Base-by-base conservation (phyloP, 2,113 vertebrate species). In the Thunnus maccoyii region DNA sequence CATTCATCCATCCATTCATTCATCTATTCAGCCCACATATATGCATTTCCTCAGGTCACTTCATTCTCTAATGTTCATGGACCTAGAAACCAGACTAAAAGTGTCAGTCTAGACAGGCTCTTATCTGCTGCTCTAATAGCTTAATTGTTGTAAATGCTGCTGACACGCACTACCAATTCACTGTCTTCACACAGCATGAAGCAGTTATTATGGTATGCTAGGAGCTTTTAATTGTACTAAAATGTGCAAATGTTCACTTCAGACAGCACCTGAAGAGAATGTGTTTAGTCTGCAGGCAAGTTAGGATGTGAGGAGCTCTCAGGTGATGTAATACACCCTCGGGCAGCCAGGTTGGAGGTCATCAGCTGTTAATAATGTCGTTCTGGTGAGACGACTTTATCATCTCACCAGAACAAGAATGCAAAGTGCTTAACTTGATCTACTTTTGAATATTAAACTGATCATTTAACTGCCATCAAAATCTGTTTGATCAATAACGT, bases 21-120 rank as follows among this genome's bases (percentile, higher is more conserved):
- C 52, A 32, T 55, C 69, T 32, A 62, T 68, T 68, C 69, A 78
- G n/a, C 48, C 25, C 1, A 61, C 51, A 30, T 47, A 12, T n/a
- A 62, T 44, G 22, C 15, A 22, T 63, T 36, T 72, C 27, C 25
- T 79, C 47, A 20, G 73, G 50, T 70, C 68, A 55, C 67, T 65
- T 76, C 63, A 44, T 18, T 25, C 67, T 77, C 4, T 32, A 4
- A 57, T 69, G 77, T 60, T 41, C 51, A 68, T 0, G 20, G 80
- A 74, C 15, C 72, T 65, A 69, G 77, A 87, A 82, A 66, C 61
- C 12, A 14, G 32, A 50, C 50, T 17, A 10, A 64, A 72, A 74
- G 46, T 17, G 32, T 3, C 9, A 1, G 83, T 80, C 79, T 72
- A 73, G 68, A 72, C 69, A 2, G 22, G 18, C 58, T 80, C 36